Evolutionary conservation across 2,113 vertebrate genomes (phyloP), one percentile per base, ranked within the genome.

Genomic region (Bufo bufo): DNA sequence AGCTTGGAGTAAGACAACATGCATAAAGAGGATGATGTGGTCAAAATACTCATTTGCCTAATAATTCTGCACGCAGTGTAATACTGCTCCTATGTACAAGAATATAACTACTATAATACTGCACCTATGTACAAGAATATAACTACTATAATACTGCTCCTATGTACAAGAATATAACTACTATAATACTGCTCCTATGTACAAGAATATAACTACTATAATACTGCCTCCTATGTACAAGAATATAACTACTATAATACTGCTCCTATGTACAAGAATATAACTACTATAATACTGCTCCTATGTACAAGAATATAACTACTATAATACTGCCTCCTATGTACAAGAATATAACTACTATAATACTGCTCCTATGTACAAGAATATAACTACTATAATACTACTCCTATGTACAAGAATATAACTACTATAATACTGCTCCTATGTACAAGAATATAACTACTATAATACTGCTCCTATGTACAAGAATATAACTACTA

Each of bases 231-330:
- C 63, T 66, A 66, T 66, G 11, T 23, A 66, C 65, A 66, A 66
- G 65, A 66, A 66, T 66, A 66, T 66, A 66, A 66, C n/a, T 66
- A 66, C 65, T 66, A 66, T 66, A 66, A 66, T 66, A 66, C 65
- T 66, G n/a, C 65, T 11, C n/a, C 65, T 66, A 66, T 66, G 9
- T 66, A n/a, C 65, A 66, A 23, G 65, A 23, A 66, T 66, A 66
- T 66, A 66, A 66, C 65, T 66, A 66, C 65, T 66, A 66, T 66
- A 66, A 66, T 66, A 66, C 65, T 66, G 65, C 65, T 58, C 56
- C 56, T 58, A 58, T 58, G 56, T 58, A 58, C 56, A 58, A 58
- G 56, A 8, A 17, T 58, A 58, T 58, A 58, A 58, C 56, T 58
- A 58, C 56, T 12, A 58, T 58, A 58, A 58, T 58, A 58, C 56